A percentile compares a stretch with the other conserved stretches of the same genome.
These are phyloP conservation scores for Noctua janthina DNA, from an alignment of 2,888 invertebrate species.

Conservation along the genomic window DNA sequence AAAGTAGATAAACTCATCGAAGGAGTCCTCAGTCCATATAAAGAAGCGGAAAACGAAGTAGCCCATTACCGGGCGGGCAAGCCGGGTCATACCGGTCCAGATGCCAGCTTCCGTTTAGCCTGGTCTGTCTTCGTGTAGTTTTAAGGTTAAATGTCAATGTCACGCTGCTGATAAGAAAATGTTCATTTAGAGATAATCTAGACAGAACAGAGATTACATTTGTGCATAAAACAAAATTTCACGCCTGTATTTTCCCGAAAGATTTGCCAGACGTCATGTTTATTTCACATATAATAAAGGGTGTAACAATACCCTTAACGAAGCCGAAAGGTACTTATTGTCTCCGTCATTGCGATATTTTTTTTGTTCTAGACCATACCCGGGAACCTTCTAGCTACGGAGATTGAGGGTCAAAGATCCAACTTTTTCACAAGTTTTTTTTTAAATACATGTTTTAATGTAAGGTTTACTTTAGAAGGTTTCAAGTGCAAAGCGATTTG, in stretches of 20 bases:
- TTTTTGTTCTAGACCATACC: too few species aligned
- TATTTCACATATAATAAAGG: neutral
- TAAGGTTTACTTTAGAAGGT: neutral
- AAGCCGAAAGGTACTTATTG: too few species aligned
- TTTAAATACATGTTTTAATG: too few species aligned
- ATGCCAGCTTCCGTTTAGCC: conserved; percentile 38
- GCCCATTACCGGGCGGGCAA: conserved; percentile 50
- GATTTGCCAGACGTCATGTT: neutral
- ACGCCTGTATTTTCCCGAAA: neutral
- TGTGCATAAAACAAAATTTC: neutral
- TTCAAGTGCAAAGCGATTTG: neutral
- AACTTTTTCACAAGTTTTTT: too few species aligned
- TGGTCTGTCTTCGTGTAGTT: conserved; percentile 6
- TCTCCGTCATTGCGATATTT: too few species aligned
- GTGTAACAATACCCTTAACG: too few species aligned
- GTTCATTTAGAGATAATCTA: neutral
- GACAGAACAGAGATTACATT: neutral
- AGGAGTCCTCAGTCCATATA: conserved; percentile 4
- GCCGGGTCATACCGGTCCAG: conserved; percentile 51
- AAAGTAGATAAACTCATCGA: neutral
- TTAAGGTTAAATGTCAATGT: conserved; percentile 16
- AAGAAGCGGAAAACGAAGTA: conserved; percentile 41
- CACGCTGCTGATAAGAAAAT: neutral
- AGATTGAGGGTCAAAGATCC: too few species aligned
- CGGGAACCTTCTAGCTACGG: too few species aligned